phyloP scores from a whole-genome alignment of 2,888 invertebrate genomes.

The Xestia rhomboidea region DNA sequence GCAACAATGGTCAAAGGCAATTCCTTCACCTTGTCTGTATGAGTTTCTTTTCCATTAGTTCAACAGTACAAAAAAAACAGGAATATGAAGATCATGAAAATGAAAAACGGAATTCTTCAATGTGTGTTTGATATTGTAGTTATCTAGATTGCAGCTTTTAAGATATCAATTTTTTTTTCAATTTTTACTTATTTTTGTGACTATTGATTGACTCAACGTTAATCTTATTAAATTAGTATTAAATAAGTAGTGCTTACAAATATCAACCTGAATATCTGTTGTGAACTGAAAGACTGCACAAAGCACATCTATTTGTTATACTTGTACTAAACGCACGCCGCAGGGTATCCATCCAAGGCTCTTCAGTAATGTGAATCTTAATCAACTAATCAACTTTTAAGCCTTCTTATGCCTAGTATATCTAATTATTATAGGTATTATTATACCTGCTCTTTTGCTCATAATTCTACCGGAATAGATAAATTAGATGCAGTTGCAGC shows the following conservation, averaged over 20 bases:
- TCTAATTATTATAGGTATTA: not conserved
- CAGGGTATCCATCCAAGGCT: not conserved
- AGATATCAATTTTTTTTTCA: not conserved
- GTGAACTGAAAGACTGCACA: not conserved
- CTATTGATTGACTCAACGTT: not conserved
- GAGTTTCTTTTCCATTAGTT: not conserved
- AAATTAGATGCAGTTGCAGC: constrained; percentile 1
- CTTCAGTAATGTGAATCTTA: not conserved
- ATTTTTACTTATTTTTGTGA: not conserved
- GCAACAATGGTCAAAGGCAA: not conserved
- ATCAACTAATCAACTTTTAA: not conserved
- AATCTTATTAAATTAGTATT: not conserved
- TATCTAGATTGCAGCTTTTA: not conserved
- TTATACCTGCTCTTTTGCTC: too few species aligned
- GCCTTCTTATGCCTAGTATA: too few species aligned
- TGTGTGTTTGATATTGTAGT: not conserved
- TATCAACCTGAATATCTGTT: not conserved
- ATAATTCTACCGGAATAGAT: not conserved
- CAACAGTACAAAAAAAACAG: not conserved
- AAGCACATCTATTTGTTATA: not conserved
- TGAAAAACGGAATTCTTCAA: not conserved
- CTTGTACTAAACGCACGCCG: not conserved
- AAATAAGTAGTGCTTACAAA: not conserved
- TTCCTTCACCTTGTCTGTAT: not conserved
- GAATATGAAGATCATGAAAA: not conserved